These are phyloP conservation scores for Brachionichthys hirsutus DNA, from an alignment of 2,113 vertebrate species.

Conservation along the genomic window DNA sequence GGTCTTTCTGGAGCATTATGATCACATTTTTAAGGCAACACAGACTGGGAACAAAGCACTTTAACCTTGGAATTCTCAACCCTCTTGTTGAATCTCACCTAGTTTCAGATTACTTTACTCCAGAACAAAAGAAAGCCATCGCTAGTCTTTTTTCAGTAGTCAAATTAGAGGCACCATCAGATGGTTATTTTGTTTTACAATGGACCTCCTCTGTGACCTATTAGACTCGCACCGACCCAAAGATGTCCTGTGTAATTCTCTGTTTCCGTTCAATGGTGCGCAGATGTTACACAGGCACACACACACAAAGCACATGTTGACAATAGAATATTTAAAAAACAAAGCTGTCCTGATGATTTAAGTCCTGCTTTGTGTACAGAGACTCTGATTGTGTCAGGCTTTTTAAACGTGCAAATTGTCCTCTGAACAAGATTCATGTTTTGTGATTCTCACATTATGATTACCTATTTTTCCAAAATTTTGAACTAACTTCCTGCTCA, in stretches of 20 bases:
- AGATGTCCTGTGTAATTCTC: no score
- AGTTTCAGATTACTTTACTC: slow-evolving; percentile 11
- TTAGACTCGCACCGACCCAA: no score
- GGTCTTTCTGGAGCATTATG: neutral
- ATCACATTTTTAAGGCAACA: slow-evolving; percentile 5
- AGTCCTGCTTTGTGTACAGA: no score
- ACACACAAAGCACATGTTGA: no score
- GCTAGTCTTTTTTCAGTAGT: slow-evolving; percentile 3
- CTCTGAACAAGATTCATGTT: neutral
- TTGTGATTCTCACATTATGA: slow-evolving; percentile 16
- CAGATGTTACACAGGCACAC: no score
- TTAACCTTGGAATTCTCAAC: slow-evolving; percentile 6
- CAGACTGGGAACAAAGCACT: neutral
- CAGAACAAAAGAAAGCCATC: neutral
- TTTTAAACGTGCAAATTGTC: no score
- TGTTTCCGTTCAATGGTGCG: no score
- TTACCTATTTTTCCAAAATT: neutral
- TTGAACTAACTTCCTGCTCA: neutral
- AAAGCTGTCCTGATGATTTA: no score
- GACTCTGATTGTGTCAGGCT: no score
- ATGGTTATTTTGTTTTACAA: slow-evolving; percentile 3
- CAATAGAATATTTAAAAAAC: no score
- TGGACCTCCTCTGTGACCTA: neutral
- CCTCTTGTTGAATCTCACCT: slow-evolving; percentile 10
- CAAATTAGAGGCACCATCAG: neutral